Conservation (phyloP, 2,113 vertebrate genomes). For the Bufo gargarizans region DNA sequence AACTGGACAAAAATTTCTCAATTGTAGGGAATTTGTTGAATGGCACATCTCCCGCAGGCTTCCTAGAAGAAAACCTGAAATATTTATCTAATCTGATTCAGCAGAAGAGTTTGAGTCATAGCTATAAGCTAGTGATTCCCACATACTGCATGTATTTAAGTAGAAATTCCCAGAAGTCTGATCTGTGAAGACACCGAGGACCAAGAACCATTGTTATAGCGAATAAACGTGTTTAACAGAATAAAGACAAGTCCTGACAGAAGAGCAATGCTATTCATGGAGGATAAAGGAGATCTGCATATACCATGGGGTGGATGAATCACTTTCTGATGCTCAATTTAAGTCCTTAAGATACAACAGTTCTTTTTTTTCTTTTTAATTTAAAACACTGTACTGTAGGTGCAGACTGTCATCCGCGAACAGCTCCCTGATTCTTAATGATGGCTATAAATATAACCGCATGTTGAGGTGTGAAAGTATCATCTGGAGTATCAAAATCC, state of each 20-base stretch:
- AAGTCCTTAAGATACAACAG: not conserved
- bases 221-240: not conserved
- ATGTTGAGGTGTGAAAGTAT: slow-evolving; percentile 15
- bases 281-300: not conserved
- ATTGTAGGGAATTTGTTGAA: not conserved
- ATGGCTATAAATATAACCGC: slow-evolving; percentile 27
- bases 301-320: slow-evolving; percentile 9
- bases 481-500: not conserved
- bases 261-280: not conserved
- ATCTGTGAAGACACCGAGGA: not conserved
- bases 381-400: slow-evolving; percentile 39
- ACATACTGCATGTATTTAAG: not conserved
- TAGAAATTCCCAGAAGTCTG: not conserved
- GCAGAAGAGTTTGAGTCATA: not conserved
- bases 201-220: not conserved
- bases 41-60: not conserved
- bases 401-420: slow-evolving; percentile 22
- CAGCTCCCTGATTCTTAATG: slow-evolving; percentile 4
- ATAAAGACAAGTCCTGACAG: not conserved
- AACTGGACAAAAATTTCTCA: not conserved
- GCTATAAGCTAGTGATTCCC: not conserved
- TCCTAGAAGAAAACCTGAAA: not conserved
- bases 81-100: not conserved
- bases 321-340: not conserved
- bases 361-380: slow-evolving; percentile 1